Evolutionary conservation across 92 coral and sea anemone genomes (phyloP).

Genomic region (Epizoanthus ramosus): DNA sequence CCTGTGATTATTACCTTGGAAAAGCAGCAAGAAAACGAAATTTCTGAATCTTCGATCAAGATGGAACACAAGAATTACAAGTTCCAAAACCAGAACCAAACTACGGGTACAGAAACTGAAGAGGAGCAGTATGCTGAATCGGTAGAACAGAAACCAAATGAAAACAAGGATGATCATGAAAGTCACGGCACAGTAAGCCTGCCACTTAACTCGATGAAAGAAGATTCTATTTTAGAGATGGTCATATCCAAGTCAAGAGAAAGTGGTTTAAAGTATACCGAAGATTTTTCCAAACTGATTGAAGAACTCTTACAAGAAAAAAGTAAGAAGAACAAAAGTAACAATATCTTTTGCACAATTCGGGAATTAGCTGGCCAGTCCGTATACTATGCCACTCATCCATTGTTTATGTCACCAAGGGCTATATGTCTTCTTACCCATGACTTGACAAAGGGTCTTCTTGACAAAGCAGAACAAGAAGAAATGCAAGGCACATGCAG

Average conservation of each 20-base stretch:
- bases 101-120: not conserved
- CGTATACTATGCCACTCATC: conserved; percentile 70
- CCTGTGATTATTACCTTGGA: not conserved
- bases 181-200: not conserved
- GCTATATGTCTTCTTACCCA: conserved; percentile 64
- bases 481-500: conserved; percentile 47
- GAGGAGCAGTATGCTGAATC: not conserved
- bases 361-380: conserved; percentile 84
- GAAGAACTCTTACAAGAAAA: not conserved
- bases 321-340: not conserved
- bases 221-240: not conserved
- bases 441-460: conserved; percentile 52
- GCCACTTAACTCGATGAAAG: not conserved
- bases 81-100: not conserved
- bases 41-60: not conserved
- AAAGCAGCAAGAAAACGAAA: not conserved
- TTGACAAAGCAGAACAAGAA: conserved; percentile 47
- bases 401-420: conserved; percentile 62
- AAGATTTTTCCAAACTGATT: not conserved
- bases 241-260: not conserved
- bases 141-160: not conserved
- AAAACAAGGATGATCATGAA: not conserved
- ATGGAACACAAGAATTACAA: not conserved
- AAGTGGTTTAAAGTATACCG: not conserved
- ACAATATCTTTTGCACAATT: conserved; percentile 42